phyloP scores from a whole-genome alignment of 2,797 vertebrate genomes.

The Novumbra hubbsi region DNA sequence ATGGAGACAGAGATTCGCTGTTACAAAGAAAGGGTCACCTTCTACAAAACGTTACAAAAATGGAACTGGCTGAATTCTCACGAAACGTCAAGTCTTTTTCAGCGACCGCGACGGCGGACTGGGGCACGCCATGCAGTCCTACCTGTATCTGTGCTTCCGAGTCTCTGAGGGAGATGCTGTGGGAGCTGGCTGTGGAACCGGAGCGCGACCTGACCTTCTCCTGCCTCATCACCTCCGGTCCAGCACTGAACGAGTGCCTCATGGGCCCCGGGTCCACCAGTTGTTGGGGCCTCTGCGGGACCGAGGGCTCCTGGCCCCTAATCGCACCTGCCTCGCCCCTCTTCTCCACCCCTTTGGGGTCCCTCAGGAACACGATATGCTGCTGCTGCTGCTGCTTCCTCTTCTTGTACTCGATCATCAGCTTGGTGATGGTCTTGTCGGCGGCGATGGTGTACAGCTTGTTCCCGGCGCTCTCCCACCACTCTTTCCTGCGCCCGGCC shows the following conservation, averaged over 20 bases:
- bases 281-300: constrained; percentile 88
- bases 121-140: constrained; percentile 3
- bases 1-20: neutral
- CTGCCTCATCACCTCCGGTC: constrained; percentile 89
- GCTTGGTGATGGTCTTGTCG: constrained; percentile 89
- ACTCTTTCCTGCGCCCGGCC: constrained; percentile 82
- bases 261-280: constrained; percentile 88
- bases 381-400: constrained; percentile 92
- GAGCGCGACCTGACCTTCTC: constrained; percentile 87
- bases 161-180: constrained; percentile 85
- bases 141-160: constrained; percentile 96
- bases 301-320: constrained; percentile 72
- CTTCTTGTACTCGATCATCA: constrained; percentile 95
- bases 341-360: constrained; percentile 72
- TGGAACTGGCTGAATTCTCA: no score
- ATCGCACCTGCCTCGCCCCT: constrained; percentile 72
- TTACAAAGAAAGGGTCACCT: neutral
- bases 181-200: constrained; percentile 87
- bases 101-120: neutral
- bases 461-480: constrained; percentile 96
- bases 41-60: neutral
- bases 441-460: constrained; percentile 94
- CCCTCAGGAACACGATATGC: constrained; percentile 83
- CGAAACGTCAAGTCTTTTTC: neutral
- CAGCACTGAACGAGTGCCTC: constrained; percentile 92